Conservation (phyloP, 2,797 vertebrate species). For the Cirrhinus molitorella region DNA sequence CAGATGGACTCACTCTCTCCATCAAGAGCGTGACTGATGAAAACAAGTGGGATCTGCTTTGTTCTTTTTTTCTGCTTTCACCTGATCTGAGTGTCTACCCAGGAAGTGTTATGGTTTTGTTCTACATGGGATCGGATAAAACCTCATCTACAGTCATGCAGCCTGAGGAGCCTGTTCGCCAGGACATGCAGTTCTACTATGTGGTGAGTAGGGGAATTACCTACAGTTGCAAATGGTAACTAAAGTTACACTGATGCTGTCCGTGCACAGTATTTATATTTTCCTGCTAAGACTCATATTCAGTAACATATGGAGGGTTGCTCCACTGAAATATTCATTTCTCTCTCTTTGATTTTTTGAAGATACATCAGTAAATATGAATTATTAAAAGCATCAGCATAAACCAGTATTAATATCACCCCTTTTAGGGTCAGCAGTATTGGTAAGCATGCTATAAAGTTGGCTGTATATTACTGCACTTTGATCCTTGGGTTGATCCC, state of each 20-base stretch:
- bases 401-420: slow-evolving; percentile 2
- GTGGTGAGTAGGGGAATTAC: slow-evolving; percentile 69
- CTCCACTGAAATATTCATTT: not conserved
- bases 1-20: slow-evolving; percentile 21
- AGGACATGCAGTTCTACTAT: slow-evolving; percentile 80
- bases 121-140: slow-evolving; percentile 60
- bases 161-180: slow-evolving; percentile 59
- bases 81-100: slow-evolving; percentile 30
- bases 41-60: slow-evolving; percentile 24
- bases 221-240: not conserved
- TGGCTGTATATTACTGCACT: slow-evolving; percentile 8
- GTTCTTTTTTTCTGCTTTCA: slow-evolving; percentile 9
- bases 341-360: not conserved
- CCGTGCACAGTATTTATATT: not conserved
- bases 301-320: not conserved
- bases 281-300: not conserved
- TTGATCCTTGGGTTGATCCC: slow-evolving; percentile 20
- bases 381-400: slow-evolving; percentile 5
- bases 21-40: slow-evolving; percentile 34
- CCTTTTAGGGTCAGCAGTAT: not conserved
- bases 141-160: slow-evolving; percentile 62
- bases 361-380: not conserved
- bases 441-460: slow-evolving; percentile 28
- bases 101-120: slow-evolving; percentile 56
- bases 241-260: slow-evolving; percentile 14